Conservation (phyloP, 2,888 invertebrate species). For the Hartigia nigra region DNA sequence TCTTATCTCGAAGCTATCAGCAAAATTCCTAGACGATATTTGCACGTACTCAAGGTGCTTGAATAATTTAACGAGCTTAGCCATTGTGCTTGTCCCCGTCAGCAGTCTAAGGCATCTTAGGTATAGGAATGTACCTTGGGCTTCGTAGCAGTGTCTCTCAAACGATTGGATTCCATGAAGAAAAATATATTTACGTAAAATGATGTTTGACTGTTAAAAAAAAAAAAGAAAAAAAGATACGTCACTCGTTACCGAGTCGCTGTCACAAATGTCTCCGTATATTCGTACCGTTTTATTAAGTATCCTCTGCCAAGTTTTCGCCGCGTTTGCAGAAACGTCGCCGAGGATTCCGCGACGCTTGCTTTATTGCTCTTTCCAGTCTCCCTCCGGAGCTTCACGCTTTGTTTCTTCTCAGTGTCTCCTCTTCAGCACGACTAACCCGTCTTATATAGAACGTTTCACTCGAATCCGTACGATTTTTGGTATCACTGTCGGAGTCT, state of each 20-base stretch:
- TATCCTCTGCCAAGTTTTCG: neutral
- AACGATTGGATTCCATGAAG: neutral
- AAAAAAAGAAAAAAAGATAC: neutral
- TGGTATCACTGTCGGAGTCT: neutral
- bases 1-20: neutral
- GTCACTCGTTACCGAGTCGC: neutral
- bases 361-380: neutral
- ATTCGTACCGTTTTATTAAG: neutral
- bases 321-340: neutral
- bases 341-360: neutral
- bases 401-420: neutral
- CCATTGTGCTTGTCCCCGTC: neutral
- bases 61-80: slow-evolving; percentile 5
- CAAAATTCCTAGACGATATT: slow-evolving; percentile 1
- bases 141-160: neutral
- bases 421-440: neutral
- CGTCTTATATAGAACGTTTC: neutral
- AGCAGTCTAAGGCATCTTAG: neutral
- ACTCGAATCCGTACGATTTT: neutral
- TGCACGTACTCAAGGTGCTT: neutral
- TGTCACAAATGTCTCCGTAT: neutral
- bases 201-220: neutral
- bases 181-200: neutral
- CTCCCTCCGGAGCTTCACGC: neutral
- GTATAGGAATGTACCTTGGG: neutral